Evolutionary conservation across 2,113 vertebrate species (phyloP), one percentile per base, ranked within the genome.

Genomic region (Chaetodon auriga): DNA sequence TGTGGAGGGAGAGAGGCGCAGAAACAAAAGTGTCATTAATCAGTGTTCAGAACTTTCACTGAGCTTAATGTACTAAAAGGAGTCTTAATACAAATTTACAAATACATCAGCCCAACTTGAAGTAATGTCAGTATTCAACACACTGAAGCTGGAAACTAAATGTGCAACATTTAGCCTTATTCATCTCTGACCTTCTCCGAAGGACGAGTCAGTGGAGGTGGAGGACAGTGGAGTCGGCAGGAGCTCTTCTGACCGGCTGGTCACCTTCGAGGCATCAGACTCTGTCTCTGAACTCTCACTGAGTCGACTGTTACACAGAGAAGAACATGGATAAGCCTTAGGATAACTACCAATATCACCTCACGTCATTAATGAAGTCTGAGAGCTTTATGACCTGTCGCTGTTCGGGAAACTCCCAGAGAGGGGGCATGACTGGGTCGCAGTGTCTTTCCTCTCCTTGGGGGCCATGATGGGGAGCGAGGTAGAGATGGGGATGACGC

Each of bases 201-300:
- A 61, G 57, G 96, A 97, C 1, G 95, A 92, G 82, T 99, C 97
- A 0, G 93, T 83, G 77, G 97, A 97, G 58, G 96, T 93, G 82
- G 96, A 96, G 3, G 95, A 96, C 36, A 95, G 94, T 48, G 96
- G 84, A 1, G 93, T 94, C 68, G 96, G 95, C 25, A 96, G 85
- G 62, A 94, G 87, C 69, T 98, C 98, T 48, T 98, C 97, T 5
- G 97, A 96, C 14, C 94, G 96, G 71, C 95, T 95, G 61, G 90
- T 94, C 55, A 68, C 92, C 81, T 88, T 95, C 92, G 91, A 95
- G 45, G 30, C 62, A 9, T 99, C 96, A 23, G 80, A 84, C 81
- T 98, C 96, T 4, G 93, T 92, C 63, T 97, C 97, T 91, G 95
- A 91, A 72, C 87, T 88, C 84, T 95, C 95, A 19, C 80, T 90